Evolutionary conservation across 2,113 vertebrate genomes (phyloP), one percentile per base, ranked within the genome.

Genomic region (Larimichthys crocea): DNA sequence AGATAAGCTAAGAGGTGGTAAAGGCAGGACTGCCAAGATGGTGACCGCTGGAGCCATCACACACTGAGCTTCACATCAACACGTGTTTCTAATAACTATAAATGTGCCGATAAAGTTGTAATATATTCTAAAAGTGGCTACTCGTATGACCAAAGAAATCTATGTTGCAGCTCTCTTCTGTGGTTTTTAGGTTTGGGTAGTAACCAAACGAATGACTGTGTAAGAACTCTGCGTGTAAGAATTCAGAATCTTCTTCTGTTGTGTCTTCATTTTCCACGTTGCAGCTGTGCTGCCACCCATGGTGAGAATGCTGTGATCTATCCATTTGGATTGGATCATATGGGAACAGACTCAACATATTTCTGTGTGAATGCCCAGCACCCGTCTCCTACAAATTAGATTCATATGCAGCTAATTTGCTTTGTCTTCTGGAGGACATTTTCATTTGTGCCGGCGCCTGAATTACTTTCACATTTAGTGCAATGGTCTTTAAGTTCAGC

Each of bases 371-470:
- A 53, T 3, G 56, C 5, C 24, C 26, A 50, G 24, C 10, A 26
- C 11, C 26, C 35, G 16, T 61, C 55, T 44, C 31, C 14, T 16
- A 2, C 5, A 24, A 44, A 70, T 29, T 29, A 46, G 19, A 17
- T 48, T 56, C 49, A 46, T 11, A 20, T 64, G 68, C 14, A 35
- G 22, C 20, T 31, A 12, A 49, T 72, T 72, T 65, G 26, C 26
- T 72, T 48, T 26, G 16, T 60, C 60, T 4, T 60, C 67, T 14
- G 76, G 31, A 10, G n/a, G n/a, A 52, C 10, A 61, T 60, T 69
- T 50, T 52, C 48, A 63, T 53, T 70, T 35, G 26, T 7, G 19
- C 2, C n/a, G 14, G 10, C 10, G 22, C 24, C 59, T 62, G 53
- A 19, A 61, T 63, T 22, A 60, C 5, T 20, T 63, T 22, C 61